phyloP scores from a whole-genome alignment of 2,888 invertebrate species.

The Drosophila bunnanda region DNA sequence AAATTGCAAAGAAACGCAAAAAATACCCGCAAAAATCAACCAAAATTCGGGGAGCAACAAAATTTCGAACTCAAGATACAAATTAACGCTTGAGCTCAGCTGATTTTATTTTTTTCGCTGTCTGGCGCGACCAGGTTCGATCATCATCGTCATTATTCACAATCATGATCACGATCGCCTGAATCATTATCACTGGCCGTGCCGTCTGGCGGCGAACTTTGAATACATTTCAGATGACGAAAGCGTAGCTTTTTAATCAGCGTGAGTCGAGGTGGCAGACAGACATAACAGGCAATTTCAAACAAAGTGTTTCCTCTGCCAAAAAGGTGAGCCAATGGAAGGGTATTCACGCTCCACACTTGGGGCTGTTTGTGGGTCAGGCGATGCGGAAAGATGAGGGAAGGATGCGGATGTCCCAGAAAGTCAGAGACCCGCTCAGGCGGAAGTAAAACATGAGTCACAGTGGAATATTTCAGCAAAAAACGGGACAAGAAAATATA shows the following conservation, averaged over 20 bases:
- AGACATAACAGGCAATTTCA: constrained; percentile 44
- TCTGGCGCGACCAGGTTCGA: constrained; percentile 48
- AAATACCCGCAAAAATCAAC: constrained; percentile 10
- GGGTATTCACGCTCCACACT: neutral
- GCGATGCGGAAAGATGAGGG: constrained; percentile 11
- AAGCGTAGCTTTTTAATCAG: constrained; percentile 40
- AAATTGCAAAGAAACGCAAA: constrained; percentile 47
- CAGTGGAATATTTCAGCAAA: constrained; percentile 1
- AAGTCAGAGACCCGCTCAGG: neutral
- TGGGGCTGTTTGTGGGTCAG: constrained; percentile 10
- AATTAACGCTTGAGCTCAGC: constrained; percentile 56
- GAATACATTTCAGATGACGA: constrained; percentile 58
- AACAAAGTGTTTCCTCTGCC: constrained; percentile 21
- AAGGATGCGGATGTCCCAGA: constrained; percentile 4
- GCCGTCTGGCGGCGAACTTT: constrained; percentile 39
- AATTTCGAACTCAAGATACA: constrained; percentile 27
- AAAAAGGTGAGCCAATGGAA: constrained; percentile 21
- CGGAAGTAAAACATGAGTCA: constrained; percentile 16
- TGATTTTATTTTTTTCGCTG: constrained; percentile 62
- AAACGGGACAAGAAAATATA: neutral
- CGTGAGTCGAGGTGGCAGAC: constrained; percentile 6
- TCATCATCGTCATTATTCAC: constrained; percentile 16
- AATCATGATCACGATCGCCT: constrained; percentile 32
- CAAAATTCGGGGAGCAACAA: constrained; percentile 32
- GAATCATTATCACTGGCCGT: constrained; percentile 23